A percentile compares a stretch with the other conserved stretches of the same genome.
phyloP scores from a whole-genome alignment of 2,888 invertebrate species.

The Morpho helenor region DNA sequence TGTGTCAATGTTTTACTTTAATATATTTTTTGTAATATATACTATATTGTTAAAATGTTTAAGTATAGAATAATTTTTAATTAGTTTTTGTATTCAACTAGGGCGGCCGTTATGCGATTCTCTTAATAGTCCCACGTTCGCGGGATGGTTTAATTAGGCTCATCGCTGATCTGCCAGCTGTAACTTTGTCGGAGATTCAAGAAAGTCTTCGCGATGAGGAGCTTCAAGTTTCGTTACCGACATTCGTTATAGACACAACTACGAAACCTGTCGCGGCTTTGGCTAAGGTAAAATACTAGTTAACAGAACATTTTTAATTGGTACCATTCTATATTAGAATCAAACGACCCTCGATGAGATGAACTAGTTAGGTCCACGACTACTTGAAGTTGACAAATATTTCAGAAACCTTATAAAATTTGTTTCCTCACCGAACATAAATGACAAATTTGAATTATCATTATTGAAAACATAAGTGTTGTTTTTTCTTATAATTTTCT shows the following conservation, averaged over 20 bases:
- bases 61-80: no score
- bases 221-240: slow-evolving; percentile 76
- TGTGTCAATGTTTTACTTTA: no score
- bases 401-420: no score
- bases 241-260: slow-evolving; percentile 82
- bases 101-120: slow-evolving; percentile 80
- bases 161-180: slow-evolving; percentile 73
- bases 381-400: no score
- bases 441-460: no score
- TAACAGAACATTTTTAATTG: background rate
- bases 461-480: no score
- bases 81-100: slow-evolving; percentile 32
- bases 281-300: slow-evolving; percentile 58
- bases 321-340: background rate
- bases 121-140: slow-evolving; percentile 78
- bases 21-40: no score
- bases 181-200: slow-evolving; percentile 63
- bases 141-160: slow-evolving; percentile 77
- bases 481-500: no score
- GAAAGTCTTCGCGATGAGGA: slow-evolving; percentile 62
- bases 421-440: no score
- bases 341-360: background rate
- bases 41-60: no score
- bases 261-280: slow-evolving; percentile 81
- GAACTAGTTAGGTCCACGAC: no score